A percentile compares a stretch with the other conserved stretches of the same genome.
Conservation (phyloP, 2,888 invertebrate genomes). For the Agonopterix subpropinquella region DNA sequence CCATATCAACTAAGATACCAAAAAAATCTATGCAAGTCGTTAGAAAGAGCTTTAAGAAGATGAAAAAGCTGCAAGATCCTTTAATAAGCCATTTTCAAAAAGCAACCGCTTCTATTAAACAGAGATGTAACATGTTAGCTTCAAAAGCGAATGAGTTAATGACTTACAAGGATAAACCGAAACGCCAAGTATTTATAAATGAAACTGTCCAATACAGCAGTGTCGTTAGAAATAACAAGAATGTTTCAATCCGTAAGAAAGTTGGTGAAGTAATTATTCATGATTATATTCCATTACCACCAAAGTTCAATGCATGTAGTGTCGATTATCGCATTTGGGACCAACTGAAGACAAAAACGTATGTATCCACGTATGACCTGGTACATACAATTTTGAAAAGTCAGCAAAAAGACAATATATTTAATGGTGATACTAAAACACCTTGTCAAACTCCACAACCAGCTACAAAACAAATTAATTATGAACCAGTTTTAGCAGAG, state of each 20-base stretch:
- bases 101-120: conserved; percentile 1
- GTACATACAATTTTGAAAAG: conserved; percentile 36
- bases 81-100: conserved; percentile 21
- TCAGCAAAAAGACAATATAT: conserved; percentile 14
- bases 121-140: conserved; percentile 20
- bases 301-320: conserved; percentile 1
- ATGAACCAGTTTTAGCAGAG: background rate
- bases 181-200: conserved; percentile 14
- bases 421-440: background rate
- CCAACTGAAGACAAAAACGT: conserved; percentile 10
- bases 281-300: conserved; percentile 15
- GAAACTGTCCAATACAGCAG: conserved; percentile 19
- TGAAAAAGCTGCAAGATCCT: conserved; percentile 2
- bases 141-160: conserved; percentile 16
- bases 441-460: background rate
- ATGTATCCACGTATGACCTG: conserved; percentile 45
- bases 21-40: no score
- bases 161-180: conserved; percentile 13
- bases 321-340: conserved; percentile 1
- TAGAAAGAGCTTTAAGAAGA: background rate
- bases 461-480: background rate
- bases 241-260: conserved; percentile 16
- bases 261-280: conserved; percentile 22
- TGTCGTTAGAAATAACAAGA: conserved; percentile 15
- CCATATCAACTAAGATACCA: no score